phyloP scores from a whole-genome alignment of 2,888 invertebrate species.

The Poecilobothrus nobilitatus region DNA sequence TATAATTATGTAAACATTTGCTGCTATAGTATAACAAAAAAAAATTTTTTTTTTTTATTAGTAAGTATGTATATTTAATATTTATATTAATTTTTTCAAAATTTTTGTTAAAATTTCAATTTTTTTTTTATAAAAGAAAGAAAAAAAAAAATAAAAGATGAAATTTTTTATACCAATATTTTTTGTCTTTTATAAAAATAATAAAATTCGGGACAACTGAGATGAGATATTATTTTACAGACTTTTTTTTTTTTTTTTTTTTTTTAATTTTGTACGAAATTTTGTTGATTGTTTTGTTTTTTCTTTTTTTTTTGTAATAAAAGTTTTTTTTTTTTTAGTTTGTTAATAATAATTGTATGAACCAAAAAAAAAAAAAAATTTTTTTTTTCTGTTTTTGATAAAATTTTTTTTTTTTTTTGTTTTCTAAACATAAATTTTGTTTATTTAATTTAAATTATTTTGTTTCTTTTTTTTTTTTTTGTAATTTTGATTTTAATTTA shows the following conservation, averaged over 20 bases:
- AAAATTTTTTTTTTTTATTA: background rate
- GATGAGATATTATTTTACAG: background rate
- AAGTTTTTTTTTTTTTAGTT: background rate
- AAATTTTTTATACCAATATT: background rate
- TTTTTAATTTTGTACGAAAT: background rate
- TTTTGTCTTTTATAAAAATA: background rate
- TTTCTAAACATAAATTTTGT: background rate
- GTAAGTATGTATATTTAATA: background rate
- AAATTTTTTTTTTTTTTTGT: background rate
- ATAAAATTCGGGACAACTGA: conserved; percentile 5
- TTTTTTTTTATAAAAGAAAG: background rate
- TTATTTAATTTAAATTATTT: background rate
- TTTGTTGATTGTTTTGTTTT: background rate
- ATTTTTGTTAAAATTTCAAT: background rate
- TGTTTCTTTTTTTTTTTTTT: too few species aligned
- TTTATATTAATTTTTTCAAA: background rate
- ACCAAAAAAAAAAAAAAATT: background rate
- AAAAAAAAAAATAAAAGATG: background rate
- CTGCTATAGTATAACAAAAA: too few species aligned
- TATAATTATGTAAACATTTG: background rate
- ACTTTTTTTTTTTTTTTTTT: background rate
- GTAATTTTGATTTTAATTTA: background rate
- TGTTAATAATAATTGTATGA: background rate
- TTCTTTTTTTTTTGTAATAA: background rate
- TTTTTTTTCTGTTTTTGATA: background rate